Evolutionary conservation across 1,140 invertebrate species (phyloP).

Genomic region (Samia ricini): DNA sequence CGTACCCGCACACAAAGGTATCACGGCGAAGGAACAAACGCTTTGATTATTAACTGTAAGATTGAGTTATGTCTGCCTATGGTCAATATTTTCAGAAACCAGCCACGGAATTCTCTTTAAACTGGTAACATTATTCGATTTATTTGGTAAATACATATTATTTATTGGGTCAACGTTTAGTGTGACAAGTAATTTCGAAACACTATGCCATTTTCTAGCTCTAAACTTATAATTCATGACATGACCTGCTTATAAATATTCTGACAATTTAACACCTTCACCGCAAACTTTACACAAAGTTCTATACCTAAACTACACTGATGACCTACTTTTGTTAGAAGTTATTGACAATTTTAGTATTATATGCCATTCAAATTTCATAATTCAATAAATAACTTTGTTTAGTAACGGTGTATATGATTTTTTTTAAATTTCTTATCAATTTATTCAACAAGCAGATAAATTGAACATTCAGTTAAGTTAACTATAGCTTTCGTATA

Average conservation of each 20-base stretch:
- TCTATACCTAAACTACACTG: not conserved
- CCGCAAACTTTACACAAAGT: not conserved
- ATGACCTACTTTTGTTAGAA: not conserved
- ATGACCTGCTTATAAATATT: constrained; percentile 4
- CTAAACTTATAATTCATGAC: constrained; percentile 1
- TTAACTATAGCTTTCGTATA: no score
- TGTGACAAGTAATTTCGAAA: constrained; percentile 22
- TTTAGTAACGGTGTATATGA: no score
- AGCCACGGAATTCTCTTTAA: constrained; percentile 4
- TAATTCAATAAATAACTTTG: no score
- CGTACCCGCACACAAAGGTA: constrained; percentile 9
- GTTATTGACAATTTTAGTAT: not conserved
- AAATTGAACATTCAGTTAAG: no score
- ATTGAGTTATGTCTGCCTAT: constrained; percentile 24
- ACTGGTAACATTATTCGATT: constrained; percentile 9
- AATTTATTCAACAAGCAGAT: no score
- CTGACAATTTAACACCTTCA: constrained; percentile 7
- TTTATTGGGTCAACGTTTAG: constrained; percentile 6
- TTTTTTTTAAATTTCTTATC: no score
- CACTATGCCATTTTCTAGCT: constrained; percentile 7
- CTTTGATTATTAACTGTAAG: constrained; percentile 29
- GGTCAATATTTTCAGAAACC: not conserved
- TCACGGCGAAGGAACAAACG: constrained; percentile 21
- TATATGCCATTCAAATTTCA: not conserved
- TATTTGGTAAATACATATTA: constrained; percentile 2